Evolutionary conservation across 2,888 invertebrate genomes (phyloP).

Genomic region (Tenthredo notha): DNA sequence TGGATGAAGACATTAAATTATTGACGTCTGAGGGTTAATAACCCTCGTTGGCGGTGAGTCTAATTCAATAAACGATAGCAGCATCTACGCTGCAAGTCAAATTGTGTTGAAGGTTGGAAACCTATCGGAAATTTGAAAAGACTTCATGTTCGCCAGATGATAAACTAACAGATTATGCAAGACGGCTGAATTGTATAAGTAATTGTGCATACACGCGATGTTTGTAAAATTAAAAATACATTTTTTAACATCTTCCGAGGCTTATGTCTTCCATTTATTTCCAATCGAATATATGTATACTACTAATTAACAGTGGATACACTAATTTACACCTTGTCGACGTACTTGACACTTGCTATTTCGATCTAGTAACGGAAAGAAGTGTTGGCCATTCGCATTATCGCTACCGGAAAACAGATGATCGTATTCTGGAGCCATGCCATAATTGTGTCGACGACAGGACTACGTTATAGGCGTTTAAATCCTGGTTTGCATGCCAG

Average conservation of each 20-base stretch:
- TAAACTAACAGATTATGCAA: neutral
- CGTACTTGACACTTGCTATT: neutral
- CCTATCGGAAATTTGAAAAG: neutral
- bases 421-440: slow-evolving; percentile 26
- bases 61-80: neutral
- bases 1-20: neutral
- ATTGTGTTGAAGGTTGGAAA: neutral
- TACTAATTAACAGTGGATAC: neutral
- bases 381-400: slow-evolving; percentile 21
- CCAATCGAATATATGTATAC: neutral
- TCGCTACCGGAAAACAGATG: neutral
- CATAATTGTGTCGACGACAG: slow-evolving; percentile 44
- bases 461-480: slow-evolving; percentile 4
- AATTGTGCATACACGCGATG: neutral
- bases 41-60: neutral
- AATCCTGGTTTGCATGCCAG: slow-evolving; percentile 40
- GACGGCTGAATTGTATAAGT: neutral
- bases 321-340: neutral
- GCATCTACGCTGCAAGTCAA: neutral
- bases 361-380: neutral
- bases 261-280: neutral
- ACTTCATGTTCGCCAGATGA: neutral
- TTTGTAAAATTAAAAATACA: neutral
- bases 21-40: neutral
- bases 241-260: neutral